Percentiles rank a stretch among this genome's conserved stretches.
Conservation (phyloP, 2,888 invertebrate species). For the Rambutsinella grinnellia region DNA sequence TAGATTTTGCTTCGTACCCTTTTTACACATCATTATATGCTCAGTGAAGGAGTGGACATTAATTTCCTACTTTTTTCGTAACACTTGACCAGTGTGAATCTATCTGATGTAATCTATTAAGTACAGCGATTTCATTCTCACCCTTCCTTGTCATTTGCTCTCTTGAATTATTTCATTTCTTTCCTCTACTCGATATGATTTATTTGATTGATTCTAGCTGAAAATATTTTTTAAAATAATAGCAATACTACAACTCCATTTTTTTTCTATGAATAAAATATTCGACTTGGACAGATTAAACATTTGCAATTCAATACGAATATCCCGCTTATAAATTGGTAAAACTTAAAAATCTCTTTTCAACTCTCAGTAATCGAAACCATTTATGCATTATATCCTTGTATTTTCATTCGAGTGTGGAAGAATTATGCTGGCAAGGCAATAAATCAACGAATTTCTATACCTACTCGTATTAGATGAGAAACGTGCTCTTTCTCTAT, state of each 20-base stretch:
- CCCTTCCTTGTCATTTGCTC: background rate
- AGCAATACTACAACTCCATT: background rate
- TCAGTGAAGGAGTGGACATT: background rate
- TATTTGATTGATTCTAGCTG: no score
- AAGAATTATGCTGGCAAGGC: conserved; percentile 41
- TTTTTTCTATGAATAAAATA: conserved; percentile 1
- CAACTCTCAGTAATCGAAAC: background rate
- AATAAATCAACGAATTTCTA: conserved; percentile 46
- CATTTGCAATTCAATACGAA: background rate
- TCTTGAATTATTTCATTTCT: no score
- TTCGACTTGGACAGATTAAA: conserved; percentile 23
- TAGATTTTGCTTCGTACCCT: background rate
- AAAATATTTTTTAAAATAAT: no score
- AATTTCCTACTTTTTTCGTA: background rate
- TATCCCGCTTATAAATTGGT: background rate
- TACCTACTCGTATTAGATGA: no score
- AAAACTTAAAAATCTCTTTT: background rate
- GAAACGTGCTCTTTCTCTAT: no score
- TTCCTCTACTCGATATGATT: background rate
- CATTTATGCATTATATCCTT: conserved; percentile 8
- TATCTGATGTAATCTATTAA: no score
- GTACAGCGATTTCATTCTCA: no score
- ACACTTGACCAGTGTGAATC: no score
- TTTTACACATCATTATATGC: background rate
- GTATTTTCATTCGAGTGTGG: conserved; percentile 51